These are phyloP conservation scores for Arrhamphus sclerolepis DNA, from an alignment of 2,797 vertebrate species.

Conservation along the genomic window DNA sequence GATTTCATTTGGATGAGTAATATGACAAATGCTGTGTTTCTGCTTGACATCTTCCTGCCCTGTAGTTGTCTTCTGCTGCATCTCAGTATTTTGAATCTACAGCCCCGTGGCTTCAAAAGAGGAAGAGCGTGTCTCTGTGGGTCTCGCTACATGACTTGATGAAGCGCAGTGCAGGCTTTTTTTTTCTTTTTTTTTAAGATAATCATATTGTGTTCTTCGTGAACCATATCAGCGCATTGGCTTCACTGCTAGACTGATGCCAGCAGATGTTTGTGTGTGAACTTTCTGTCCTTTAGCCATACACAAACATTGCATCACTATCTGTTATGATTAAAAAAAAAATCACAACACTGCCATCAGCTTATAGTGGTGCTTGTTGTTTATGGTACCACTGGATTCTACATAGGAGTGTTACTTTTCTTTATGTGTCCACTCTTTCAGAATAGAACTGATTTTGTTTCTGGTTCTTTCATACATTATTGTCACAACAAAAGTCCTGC, in stretches of 20 bases:
- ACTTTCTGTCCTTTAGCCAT: background rate
- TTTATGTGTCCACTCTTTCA: too few relatives aligned
- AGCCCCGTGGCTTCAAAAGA: conserved; percentile 21
- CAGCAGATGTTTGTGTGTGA: background rate
- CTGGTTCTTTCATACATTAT: too few relatives aligned
- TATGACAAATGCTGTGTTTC: conserved; percentile 49
- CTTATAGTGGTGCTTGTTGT: too few relatives aligned
- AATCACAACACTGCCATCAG: too few relatives aligned
- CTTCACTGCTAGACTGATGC: background rate
- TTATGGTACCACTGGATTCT: too few relatives aligned
- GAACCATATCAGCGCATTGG: background rate
- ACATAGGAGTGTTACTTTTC: too few relatives aligned
- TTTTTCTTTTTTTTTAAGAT: too few relatives aligned
- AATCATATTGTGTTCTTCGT: background rate
- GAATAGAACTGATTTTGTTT: too few relatives aligned
- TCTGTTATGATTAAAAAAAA: too few relatives aligned
- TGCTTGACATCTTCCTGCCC: conserved; percentile 43
- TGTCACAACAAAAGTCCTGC: background rate
- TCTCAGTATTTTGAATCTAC: conserved; percentile 14
- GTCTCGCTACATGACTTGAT: conserved; percentile 10
- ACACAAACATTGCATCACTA: too few relatives aligned
- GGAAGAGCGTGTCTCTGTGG: conserved; percentile 12
- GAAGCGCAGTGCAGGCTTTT: background rate
- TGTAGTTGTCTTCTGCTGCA: conserved; percentile 24
- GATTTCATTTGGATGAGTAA: conserved; percentile 56